Base-by-base conservation (phyloP, 2,113 vertebrate species). In the Neolamprologus kungweensis region DNA sequence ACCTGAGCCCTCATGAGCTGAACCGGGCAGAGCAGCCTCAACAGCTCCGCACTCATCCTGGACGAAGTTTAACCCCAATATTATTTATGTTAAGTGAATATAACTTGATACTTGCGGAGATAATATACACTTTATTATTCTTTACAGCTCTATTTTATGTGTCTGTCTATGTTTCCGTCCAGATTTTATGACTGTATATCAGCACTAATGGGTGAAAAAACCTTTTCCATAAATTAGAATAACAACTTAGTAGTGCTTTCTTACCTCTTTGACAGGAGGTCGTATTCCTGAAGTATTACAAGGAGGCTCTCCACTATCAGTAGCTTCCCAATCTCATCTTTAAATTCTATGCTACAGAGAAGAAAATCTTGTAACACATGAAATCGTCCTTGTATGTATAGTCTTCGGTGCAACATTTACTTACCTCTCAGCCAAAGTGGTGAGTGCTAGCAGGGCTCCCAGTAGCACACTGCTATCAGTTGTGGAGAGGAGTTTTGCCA, bases 241-340 rank as follows among this genome's bases (percentile, higher is more conserved):
- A 7, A 45, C 40, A 28, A 26, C 23, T 19, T 47, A 58, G 9
- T 51, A 31, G 21, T 40, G 23, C 1, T 21, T 40, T 60, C 92
- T 88, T 91, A 98, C 97, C 97, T 97, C 96, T 97, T 98, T 50
- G 96, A 98, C 33, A 97, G 94, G 80, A 97, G 96, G 94, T 98
- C 95, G 23, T 98, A 97, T 92, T 98, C 97, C 86, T 96, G 97
- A 45, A 99, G 93, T 85, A 99, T 97, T 82, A 97, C 91, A 68
- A 98, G 95, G 51, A 99, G 96, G 40, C 96, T 97, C 93, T 98
- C 97, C 81, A 97, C 96, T 79, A 98, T 63, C 9, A 85, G 96
- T 7, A 98, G 96, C 79, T 98, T 95, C 85, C 97, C 97, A 68
- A 98, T 97, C 93, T 97, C 97, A 93, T 96, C 95, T 90, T 96